Base-by-base conservation (phyloP, 2,797 vertebrate species). In the Acrocephalus scirpaceus region DNA sequence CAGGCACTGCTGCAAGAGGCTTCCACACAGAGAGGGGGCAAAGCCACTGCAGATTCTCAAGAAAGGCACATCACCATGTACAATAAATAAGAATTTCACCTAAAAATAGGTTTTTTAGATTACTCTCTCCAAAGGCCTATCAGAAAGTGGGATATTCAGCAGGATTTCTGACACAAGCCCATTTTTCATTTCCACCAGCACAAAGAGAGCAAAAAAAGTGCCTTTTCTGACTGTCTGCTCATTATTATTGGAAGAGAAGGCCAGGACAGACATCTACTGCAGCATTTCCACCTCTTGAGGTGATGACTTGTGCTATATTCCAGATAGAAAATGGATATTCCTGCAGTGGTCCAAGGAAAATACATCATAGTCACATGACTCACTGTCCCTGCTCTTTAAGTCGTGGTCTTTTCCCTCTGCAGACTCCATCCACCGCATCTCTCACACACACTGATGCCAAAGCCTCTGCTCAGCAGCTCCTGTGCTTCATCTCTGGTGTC, bases 301-400 rank as follows among this genome's bases (percentile, higher is more conserved):
- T 16, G 75, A 91, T 81, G 78, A 75, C 75, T 89, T 70, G 32
- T 32, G 50, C 72, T 90, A 30, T 73, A 92, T 56, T 89, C 50
- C 66, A 77, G 69, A 61, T 5, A 95, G 69, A 54, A 93, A 72
- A 91, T 53, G 67, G 71, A 95, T 81, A 57, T 57, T 79, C 36
- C 83, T 77, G 83, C 66, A 90, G 80, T 26, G 53, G 69, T 64
- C 84, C 91, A 74, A 89, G 69, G 69, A 87, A 96, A 90, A 93
- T 75, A 72, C 89, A 83, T 91, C 78, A 71, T 29, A 80, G 61
- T 69, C 72, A 7, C 19, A 53, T 56, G 90, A 95, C 53, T 95
- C 93, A 67, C n/a, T 86, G 85, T 47, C 61, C 91, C 57, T 91
- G 67, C 71, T 89, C 92, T 80, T 65, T 51, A 61, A 91, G 65